Evolutionary conservation across 2,797 vertebrate genomes (phyloP).

Genomic region (Molossus alvarezi): DNA sequence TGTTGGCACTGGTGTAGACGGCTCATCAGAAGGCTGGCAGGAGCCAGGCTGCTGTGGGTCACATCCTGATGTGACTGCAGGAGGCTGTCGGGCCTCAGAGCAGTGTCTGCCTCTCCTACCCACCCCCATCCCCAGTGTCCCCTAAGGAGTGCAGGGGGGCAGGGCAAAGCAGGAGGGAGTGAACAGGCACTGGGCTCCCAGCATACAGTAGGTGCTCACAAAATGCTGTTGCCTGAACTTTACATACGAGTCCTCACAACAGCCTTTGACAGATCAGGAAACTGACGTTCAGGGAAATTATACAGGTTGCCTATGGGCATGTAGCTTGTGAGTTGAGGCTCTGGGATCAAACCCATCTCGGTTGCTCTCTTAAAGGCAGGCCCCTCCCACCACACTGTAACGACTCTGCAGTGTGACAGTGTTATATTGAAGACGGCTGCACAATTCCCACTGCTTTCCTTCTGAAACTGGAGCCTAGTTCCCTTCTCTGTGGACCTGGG

Average conservation of each 20-base stretch:
- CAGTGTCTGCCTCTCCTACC: background rate
- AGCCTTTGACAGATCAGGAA: slow-evolving; percentile 16
- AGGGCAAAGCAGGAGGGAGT: background rate
- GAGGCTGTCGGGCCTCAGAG: background rate
- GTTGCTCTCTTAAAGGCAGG: no score
- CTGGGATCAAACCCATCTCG: background rate
- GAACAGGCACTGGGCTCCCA: accelerated
- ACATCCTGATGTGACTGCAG: background rate
- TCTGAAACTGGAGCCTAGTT: background rate
- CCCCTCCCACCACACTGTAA: background rate
- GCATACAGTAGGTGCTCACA: background rate
- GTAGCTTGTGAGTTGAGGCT: background rate
- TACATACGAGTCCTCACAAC: background rate
- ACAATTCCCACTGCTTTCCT: background rate
- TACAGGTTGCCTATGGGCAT: background rate
- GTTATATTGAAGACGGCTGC: background rate
- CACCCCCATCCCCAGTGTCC: background rate
- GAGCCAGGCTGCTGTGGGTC: background rate
- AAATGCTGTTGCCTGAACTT: background rate
- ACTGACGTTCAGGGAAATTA: background rate
- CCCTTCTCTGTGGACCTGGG: background rate
- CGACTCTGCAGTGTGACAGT: background rate
- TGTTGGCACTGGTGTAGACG: slow-evolving; percentile 57
- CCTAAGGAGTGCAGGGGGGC: background rate
- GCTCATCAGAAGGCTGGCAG: background rate